Base-by-base conservation (phyloP, 2,888 invertebrate genomes). In the Hoplodrina blanda region DNA sequence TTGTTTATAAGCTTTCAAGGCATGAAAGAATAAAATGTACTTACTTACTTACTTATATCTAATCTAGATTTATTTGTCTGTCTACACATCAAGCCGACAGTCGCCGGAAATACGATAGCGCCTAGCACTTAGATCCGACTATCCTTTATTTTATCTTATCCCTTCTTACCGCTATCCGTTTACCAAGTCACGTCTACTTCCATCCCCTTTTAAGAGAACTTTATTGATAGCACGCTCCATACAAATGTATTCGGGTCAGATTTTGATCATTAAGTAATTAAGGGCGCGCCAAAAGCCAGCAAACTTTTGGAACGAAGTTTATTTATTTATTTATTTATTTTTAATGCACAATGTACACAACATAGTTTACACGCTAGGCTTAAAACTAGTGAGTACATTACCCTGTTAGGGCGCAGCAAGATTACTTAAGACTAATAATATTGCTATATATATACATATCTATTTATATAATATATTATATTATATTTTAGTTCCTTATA, bases 21-120 rank as follows among this genome's bases (percentile, higher is more conserved):
- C 33, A 19, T 0, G 13, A 17, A 4, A 19, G 0, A 17, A 10
- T 13, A 41, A 68, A 17, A 73, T 13, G 20, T 25, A 11, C 1
- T n/a, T 6, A 19, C 20, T n/a, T 6, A 19, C 20, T n/a, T 44
- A 49, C 15, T 4, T 46, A 55, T 41, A 33, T 17, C 19, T 46
- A 64, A 49, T 30, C 19, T 57, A n/a, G 52, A 75, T 76, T 71
- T 72, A 76, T 76, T 67, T 57, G 1, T 20, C 33, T 37, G 30
- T 44, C 17, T 44, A 25, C 37, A 15, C 53, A 53, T 62, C 71
- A 57, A 33, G 19, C 44, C 4, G 11, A 19, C 50, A 19, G 73
- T 60, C 54, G 72, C 68, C 82, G 82, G 87, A 84, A 88, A 88
- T 86, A 88, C 84, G 85, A 89, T 86, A 82, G 78, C 80, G 62